Evolutionary conservation across 1,140 invertebrate genomes (phyloP), one percentile per base, ranked within the genome.

Genomic region (Meteorus sp.): DNA sequence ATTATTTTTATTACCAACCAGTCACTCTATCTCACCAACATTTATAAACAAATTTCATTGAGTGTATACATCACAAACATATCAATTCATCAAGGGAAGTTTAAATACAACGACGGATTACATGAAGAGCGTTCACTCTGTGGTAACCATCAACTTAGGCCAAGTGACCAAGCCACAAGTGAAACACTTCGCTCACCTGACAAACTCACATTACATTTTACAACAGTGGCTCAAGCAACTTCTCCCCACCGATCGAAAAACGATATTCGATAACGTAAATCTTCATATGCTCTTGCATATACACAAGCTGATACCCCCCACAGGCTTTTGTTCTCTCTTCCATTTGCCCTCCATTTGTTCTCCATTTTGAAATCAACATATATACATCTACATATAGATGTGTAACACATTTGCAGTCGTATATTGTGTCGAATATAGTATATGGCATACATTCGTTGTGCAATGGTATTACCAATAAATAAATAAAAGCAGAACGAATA

Each of bases 211-310:
- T 73, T 72, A 74, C 60, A 63, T n/a, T 60, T 67, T 45, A 63
- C 63, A 62, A 65, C 55, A 63, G 35, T 56, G 65, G 66, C 66
- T 69, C 64, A n/a, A n/a, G n/a, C n/a, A 70, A 60, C 61, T 52
- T 57, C 54, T 60, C 60, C 60, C 64, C 60, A 60, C 59, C 66
- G 70, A 72, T 72, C 67, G 71, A 61, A 70, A 73, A 73, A 72
- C 71, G 66, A 73, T 72, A 72, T 71, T 66, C 70, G 65, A 72
- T 73, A 73, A 69, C 62, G 61, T 72, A 69, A 73, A 72, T 67
- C 59, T 66, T 70, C 51, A 39, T 39, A n/a, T n/a, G n/a, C n/a
- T n/a, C n/a, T n/a, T n/a, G n/a, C n/a, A n/a, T n/a, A n/a, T n/a
- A n/a, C n/a, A n/a, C 54, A 47, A 39, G 43, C 50, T 39, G 48